Base-by-base conservation (phyloP, 2,113 vertebrate genomes). In the Mesocricetus auratus region DNA sequence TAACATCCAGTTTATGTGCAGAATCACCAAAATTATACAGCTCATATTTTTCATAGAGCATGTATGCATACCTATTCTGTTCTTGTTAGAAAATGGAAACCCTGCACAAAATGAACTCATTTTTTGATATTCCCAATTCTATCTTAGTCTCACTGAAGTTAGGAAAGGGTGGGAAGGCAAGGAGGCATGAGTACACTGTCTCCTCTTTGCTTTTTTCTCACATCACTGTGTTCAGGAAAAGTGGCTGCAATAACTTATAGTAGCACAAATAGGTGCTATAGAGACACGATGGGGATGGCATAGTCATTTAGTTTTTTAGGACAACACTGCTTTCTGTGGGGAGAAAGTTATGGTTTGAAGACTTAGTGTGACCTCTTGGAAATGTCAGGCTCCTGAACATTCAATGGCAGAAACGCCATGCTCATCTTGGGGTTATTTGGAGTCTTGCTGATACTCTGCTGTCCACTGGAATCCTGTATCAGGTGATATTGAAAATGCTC, bases 301-400 rank as follows among this genome's bases (percentile, higher is more conserved):
- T 58, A 62, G 33, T 11, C 0, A 0, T 85, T 78, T 29, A 6
- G 22, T 56, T 86, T 90, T 82, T 77, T 75, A 19, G 71, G 31
- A 73, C 17, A 85, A 2, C 3, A 1, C 29, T 50, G 42, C 7
- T 71, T 94, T 85, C 58, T 42, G 56, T 79, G 50, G 1, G 36
- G 85, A 86, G 64, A 45, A 77, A 79, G 29, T 56, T 90, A 73
- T 96, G n/a, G 24, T 92, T 89, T 88, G 71, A 93, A 42, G 31
- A 33, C 21, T 22, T 33, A 73, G 26, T 60, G 29, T 88, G 69
- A 75, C 68, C 75, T 87, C 56, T 91, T 1, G 5, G 42, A 31
- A 16, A 42, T 82, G 42, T 87, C 7, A 13, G 83, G 5, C 4
- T 68, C 8, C 2, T 62, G 39, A 3, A 8, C 19, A n/a, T 56